Evolutionary conservation across 2,113 vertebrate genomes (phyloP).

Genomic region (Hepsetus odoe): DNA sequence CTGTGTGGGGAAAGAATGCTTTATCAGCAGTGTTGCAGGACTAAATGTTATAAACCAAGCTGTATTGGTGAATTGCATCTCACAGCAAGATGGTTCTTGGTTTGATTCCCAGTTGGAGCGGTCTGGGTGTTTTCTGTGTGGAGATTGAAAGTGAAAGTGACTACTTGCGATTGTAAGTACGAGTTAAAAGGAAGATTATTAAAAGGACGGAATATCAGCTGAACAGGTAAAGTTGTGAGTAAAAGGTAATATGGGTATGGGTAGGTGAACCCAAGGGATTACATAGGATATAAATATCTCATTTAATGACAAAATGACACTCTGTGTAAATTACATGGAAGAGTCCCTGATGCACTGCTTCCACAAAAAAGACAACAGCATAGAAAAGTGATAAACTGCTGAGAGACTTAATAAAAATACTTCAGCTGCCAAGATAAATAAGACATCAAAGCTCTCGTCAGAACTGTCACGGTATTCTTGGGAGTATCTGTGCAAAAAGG

Average conservation of each 20-base stretch:
- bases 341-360: slow-evolving; percentile 1
- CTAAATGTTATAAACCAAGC: too few species aligned
- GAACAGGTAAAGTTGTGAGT: too few species aligned
- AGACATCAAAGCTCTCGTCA: slow-evolving; percentile 20
- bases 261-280: background rate
- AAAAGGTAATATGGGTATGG: background rate
- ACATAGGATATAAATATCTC: background rate
- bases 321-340: slow-evolving; percentile 15
- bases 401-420: slow-evolving; percentile 14
- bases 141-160: too few species aligned
- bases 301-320: background rate
- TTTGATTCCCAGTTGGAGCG: too few species aligned
- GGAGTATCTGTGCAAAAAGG: background rate
- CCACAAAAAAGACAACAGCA: slow-evolving; percentile 17
- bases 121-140: too few species aligned
- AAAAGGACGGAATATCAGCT: too few species aligned
- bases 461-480: background rate
- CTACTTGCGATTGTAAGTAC: too few species aligned
- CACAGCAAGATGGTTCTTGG: too few species aligned
- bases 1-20: too few species aligned
- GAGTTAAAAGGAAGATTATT: too few species aligned
- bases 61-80: too few species aligned
- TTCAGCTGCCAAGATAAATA: slow-evolving; percentile 22
- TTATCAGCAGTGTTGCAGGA: too few species aligned
- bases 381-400: background rate